Conservation (phyloP, 2,888 invertebrate species). For the Cephus sareptanus region DNA sequence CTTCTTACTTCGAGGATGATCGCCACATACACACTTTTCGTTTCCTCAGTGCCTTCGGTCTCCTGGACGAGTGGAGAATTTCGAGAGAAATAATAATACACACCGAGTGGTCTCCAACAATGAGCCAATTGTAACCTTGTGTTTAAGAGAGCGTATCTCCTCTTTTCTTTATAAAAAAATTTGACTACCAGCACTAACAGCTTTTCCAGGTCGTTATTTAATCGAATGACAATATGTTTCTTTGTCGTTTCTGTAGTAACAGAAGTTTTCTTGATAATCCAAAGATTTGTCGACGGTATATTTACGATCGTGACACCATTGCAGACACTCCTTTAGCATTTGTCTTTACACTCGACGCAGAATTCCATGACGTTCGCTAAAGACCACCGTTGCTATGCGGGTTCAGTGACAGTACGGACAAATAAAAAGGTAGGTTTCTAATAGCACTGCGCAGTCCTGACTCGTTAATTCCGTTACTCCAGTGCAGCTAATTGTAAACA, state of each 20-base stretch:
- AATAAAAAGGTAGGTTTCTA: neutral
- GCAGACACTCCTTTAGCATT: neutral
- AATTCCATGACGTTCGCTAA: neutral
- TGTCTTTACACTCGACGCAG: neutral
- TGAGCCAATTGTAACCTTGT: neutral
- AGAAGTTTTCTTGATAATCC: neutral
- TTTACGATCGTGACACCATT: neutral
- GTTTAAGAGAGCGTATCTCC: neutral
- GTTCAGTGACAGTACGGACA: neutral
- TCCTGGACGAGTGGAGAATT: neutral
- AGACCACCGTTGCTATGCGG: slow-evolving; percentile 1
- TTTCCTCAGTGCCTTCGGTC: neutral
- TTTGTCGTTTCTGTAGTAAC: neutral
- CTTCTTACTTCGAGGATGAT: neutral
- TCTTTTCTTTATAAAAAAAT: neutral
- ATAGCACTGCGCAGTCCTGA: neutral
- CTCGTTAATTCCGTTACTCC: neutral
- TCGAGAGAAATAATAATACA: neutral
- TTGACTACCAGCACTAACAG: neutral
- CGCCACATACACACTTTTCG: neutral
- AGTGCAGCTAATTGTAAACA: neutral
- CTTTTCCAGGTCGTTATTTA: neutral
- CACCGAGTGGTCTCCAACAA: neutral
- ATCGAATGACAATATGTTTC: neutral
- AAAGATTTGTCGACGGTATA: neutral